These are phyloP conservation scores for Nyctibius bracteatus DNA, from an alignment of 2,113 vertebrate genomes.

Conservation along the genomic window DNA sequence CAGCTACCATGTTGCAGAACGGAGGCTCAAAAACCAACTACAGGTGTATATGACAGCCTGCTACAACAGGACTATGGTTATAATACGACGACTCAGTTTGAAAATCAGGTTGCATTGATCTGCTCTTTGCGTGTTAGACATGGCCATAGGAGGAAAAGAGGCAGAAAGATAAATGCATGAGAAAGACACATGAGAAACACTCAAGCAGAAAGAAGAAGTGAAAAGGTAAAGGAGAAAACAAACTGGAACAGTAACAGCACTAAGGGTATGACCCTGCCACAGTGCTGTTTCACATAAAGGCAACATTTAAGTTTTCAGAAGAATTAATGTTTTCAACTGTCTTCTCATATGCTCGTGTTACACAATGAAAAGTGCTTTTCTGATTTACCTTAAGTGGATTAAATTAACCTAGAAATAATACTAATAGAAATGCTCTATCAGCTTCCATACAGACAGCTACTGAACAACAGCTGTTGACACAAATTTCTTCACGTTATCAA, in stretches of 20 bases:
- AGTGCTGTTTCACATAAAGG: background rate
- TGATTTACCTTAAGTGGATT: background rate
- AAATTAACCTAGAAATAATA: background rate
- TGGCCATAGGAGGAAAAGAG: background rate
- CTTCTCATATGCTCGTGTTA: background rate
- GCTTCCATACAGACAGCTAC: background rate
- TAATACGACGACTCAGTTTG: fast-evolving
- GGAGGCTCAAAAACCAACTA: background rate
- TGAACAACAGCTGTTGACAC: background rate
- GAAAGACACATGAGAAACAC: background rate
- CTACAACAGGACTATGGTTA: background rate
- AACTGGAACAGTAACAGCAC: background rate
- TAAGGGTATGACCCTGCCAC: background rate
- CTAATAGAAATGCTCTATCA: background rate
- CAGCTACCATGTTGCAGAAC: background rate
- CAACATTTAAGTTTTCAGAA: background rate
- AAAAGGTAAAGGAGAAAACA: background rate
- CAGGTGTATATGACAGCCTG: background rate
- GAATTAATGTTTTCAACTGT: background rate
- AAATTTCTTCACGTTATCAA: background rate
- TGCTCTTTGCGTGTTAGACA: background rate
- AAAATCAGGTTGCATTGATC: background rate
- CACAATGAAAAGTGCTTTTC: fast-evolving
- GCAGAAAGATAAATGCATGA: background rate
- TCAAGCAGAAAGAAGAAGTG: background rate